Evolutionary conservation across 2,113 vertebrate species (phyloP).

Genomic region (Zosterops hypoxanthus): DNA sequence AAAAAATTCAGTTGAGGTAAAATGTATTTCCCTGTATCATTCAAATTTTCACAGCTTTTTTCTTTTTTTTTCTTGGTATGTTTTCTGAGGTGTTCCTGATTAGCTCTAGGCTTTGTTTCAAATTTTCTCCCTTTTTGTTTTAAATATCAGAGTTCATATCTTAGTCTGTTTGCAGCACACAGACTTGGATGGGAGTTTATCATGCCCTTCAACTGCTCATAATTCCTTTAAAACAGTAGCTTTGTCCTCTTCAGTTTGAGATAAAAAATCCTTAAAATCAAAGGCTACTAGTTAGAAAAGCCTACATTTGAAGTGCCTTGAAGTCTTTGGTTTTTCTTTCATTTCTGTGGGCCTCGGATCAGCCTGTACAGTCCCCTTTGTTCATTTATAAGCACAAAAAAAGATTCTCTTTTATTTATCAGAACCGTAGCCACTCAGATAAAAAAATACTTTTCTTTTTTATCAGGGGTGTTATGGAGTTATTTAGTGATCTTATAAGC

Average conservation of each 20-base stretch:
- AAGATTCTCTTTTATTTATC: constrained; percentile 39
- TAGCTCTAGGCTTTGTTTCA: not conserved
- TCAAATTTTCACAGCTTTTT: not conserved
- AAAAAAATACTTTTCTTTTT: not conserved
- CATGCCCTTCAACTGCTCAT: not conserved
- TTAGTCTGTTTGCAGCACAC: not conserved
- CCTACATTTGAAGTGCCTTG: constrained; percentile 37
- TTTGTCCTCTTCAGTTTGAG: constrained; percentile 16
- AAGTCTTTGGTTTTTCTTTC: constrained; percentile 42
- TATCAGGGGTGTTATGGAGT: not conserved
- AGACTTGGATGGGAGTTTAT: not conserved
- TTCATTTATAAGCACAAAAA: constrained; percentile 55
- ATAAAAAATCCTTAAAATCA: constrained; percentile 64
- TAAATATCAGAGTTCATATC: not conserved
- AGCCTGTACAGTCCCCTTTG: constrained; percentile 15
- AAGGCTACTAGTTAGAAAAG: constrained; percentile 28
- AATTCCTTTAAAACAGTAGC: constrained; percentile 15
- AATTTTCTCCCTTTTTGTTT: not conserved
- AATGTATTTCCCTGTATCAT: not conserved
- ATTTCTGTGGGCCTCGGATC: constrained; percentile 17
- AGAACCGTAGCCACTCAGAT: not conserved
- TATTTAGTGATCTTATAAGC: constrained; percentile 11
- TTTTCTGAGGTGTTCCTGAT: not conserved
- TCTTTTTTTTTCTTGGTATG: not conserved
- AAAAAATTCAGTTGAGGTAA: not conserved